These are phyloP conservation scores for Pavo muticus DNA, from an alignment of 2,113 vertebrate species.

Conservation along the genomic window DNA sequence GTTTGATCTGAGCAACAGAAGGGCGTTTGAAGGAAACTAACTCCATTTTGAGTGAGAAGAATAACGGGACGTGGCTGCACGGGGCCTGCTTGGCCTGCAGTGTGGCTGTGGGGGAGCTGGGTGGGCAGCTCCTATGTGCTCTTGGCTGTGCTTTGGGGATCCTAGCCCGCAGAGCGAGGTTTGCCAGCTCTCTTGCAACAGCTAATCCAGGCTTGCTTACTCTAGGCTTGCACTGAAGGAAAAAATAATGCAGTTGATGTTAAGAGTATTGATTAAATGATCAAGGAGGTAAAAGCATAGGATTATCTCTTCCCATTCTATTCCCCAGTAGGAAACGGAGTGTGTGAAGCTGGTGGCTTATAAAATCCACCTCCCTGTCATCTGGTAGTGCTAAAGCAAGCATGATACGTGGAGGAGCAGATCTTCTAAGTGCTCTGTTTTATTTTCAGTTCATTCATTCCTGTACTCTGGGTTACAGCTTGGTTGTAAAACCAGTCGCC, in stretches of 20 bases:
- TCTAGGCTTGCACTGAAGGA: neutral
- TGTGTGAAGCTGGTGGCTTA: neutral
- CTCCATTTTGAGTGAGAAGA: neutral
- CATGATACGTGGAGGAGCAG: neutral
- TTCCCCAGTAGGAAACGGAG: neutral
- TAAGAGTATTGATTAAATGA: neutral
- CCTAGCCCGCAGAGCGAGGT: neutral
- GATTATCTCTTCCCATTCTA: neutral
- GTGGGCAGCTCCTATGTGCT: too few relatives aligned
- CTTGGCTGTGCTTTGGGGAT: neutral
- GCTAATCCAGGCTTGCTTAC: neutral
- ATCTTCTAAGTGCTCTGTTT: neutral
- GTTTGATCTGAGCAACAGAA: neutral
- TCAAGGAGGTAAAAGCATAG: neutral
- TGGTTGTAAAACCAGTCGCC: neutral
- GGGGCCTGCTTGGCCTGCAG: neutral
- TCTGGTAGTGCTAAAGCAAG: neutral
- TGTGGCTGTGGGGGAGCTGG: neutral
- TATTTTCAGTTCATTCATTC: neutral
- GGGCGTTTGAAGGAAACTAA: neutral
- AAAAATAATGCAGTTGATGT: neutral
- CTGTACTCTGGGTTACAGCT: constrained; percentile 41
- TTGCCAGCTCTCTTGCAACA: neutral
- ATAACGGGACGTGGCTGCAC: neutral
- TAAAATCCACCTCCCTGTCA: neutral